These are phyloP conservation scores for Drosophila robusta DNA, from an alignment of 2,888 invertebrate species.

Conservation along the genomic window DNA sequence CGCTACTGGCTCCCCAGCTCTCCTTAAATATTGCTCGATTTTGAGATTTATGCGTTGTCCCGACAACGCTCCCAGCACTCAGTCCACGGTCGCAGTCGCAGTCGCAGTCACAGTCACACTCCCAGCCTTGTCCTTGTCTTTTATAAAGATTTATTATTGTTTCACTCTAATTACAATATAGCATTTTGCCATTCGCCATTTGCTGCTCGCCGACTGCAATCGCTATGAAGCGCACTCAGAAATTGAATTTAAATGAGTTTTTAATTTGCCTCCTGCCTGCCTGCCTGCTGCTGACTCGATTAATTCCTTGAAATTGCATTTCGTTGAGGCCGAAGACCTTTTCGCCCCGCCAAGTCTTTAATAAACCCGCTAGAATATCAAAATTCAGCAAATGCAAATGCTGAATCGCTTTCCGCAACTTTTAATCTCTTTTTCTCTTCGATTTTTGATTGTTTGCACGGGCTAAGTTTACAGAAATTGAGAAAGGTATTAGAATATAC, in stretches of 20 bases:
- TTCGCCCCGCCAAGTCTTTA: slow-evolving; percentile 13
- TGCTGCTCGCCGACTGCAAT: slow-evolving; percentile 32
- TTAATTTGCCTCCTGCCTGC: slow-evolving; percentile 56
- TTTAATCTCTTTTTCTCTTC: too few relatives aligned
- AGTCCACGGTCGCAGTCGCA: not conserved
- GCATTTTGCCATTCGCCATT: slow-evolving; percentile 43
- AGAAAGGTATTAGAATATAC: too few relatives aligned
- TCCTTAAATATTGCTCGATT: slow-evolving; percentile 57
- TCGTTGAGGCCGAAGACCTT: slow-evolving; percentile 37
- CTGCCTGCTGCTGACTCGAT: slow-evolving; percentile 47
- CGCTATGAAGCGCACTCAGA: slow-evolving; percentile 44
- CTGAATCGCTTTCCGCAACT: too few relatives aligned
- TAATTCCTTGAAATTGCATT: slow-evolving; percentile 56
- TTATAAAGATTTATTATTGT: slow-evolving; percentile 74
- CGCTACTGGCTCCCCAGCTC: slow-evolving; percentile 32
- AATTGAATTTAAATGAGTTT: slow-evolving; percentile 79
- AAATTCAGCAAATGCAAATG: slow-evolving; percentile 9
- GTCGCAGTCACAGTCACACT: slow-evolving; percentile 3
- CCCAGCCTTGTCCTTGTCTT: slow-evolving; percentile 38
- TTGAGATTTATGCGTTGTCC: slow-evolving; percentile 69
- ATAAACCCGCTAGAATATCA: slow-evolving; percentile 9
- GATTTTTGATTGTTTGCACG: too few relatives aligned
- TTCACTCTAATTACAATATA: slow-evolving; percentile 76
- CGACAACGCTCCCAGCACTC: slow-evolving; percentile 34
- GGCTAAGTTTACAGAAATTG: too few relatives aligned